These are phyloP conservation scores for Drosophila neonasuta DNA, from an alignment of 2,888 invertebrate genomes.

Conservation along the genomic window DNA sequence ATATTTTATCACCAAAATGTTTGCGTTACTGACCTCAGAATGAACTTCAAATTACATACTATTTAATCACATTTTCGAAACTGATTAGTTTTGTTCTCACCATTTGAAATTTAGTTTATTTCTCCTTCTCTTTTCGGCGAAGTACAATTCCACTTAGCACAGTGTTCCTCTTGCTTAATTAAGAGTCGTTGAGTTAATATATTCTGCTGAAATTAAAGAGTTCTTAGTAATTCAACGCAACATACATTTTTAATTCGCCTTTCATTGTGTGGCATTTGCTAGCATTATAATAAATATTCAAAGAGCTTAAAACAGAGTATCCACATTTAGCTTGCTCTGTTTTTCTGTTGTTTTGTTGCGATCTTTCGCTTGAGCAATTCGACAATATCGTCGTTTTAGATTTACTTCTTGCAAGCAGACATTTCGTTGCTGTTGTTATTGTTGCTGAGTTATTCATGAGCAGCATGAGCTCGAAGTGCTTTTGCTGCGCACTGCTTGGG, in stretches of 20 bases:
- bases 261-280: background rate
- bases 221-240: background rate
- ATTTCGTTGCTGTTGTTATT: background rate
- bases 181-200: background rate
- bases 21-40: too few relatives aligned
- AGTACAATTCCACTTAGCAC: background rate
- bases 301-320: background rate
- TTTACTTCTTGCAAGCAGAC: conserved; percentile 8
- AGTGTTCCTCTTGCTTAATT: background rate
- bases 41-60: too few relatives aligned
- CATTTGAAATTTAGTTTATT: background rate
- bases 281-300: background rate
- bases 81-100: conserved; percentile 1
- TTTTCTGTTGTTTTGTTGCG: background rate
- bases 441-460: conserved; percentile 7
- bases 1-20: background rate
- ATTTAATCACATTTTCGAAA: too few relatives aligned
- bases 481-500: conserved; percentile 4
- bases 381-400: background rate
- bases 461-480: conserved; percentile 3
- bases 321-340: background rate
- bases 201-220: background rate
- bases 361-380: conserved; percentile 3
- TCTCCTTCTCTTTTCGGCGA: background rate
- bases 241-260: background rate